Conservation (phyloP, 1,140 invertebrate species). For the Drosophila busckii region DNA sequence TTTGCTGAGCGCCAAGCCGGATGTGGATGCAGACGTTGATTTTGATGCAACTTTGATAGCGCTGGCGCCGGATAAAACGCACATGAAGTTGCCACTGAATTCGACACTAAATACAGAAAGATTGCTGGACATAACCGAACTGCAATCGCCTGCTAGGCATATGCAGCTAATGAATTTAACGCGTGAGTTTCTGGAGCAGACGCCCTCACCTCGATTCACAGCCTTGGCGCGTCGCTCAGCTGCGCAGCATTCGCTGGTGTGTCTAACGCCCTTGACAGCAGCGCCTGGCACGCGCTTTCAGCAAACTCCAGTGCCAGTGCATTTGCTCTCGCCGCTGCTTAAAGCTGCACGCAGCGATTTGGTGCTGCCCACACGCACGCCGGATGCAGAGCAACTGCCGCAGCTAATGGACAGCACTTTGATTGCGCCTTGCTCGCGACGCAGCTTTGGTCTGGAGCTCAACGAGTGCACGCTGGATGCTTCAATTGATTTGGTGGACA, state of each 20-base stretch:
- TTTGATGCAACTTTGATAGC: constrained; percentile 58
- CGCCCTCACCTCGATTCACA: constrained; percentile 6
- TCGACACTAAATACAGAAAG: constrained; percentile 69
- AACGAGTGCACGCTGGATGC: constrained; percentile 65
- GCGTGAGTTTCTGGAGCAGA: constrained; percentile 43
- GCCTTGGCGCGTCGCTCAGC: constrained; percentile 38
- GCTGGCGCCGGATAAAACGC: constrained; percentile 54
- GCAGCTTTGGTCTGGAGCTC: constrained; percentile 72
- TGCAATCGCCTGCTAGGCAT: constrained; percentile 47
- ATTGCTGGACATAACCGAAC: constrained; percentile 48
- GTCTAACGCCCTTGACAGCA: constrained; percentile 47
- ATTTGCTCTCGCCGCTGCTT: constrained; percentile 51
- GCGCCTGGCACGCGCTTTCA: constrained; percentile 40
- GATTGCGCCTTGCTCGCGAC: constrained; percentile 40
- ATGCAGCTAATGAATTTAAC: constrained; percentile 62
- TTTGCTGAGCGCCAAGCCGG: constrained; percentile 1
- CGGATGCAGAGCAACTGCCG: constrained; percentile 39
- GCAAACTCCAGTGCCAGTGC: constrained; percentile 51
- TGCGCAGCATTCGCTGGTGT: constrained; percentile 46
- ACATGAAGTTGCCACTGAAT: constrained; percentile 70
- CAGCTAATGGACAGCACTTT: constrained; percentile 25
- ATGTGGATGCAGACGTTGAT: constrained; percentile 18
- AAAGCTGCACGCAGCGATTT: constrained; percentile 68
- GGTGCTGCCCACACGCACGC: constrained; percentile 66
- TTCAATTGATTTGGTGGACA: constrained; percentile 73